Base-by-base conservation (phyloP, 2,113 vertebrate species). In the Sus scrofa region DNA sequence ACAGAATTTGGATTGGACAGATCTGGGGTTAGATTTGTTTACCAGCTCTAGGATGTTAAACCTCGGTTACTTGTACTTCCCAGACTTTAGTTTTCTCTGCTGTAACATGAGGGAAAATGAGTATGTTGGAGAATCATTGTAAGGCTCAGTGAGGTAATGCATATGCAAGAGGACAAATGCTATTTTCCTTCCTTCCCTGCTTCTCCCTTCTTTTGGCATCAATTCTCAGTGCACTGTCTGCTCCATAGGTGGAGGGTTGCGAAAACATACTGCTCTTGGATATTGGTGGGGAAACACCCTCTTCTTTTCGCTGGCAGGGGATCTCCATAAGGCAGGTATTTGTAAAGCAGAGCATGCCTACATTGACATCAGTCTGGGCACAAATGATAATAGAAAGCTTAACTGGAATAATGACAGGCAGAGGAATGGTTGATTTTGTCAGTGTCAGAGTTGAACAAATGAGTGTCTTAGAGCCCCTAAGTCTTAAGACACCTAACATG, bases 11-110 rank as follows among this genome's bases (percentile, higher is more conserved):
- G 22, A 50, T 86, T 32, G 30, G 89, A 39, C 14, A 86, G 54
- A 63, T 77, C 16, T 86, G 60, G 58, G 4, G 81, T 86, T 19
- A 50, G 65, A 85, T 93, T 92, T 94, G 54, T 37, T 79, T 86
- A 54, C 14, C 50, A 74, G 78, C 24, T 68, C 16, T 13, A 68
- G 63, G 39, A 78, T 30, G 13, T 39, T 96, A 88, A 86, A 39
- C 34, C 16, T 16, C 18, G 5, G 4, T 89, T 70, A 77, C 52
- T 75, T 44, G 70, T 54, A 37, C 26, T 83, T 86, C 6, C 52
- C 44, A 58, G 58, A n/a, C 37, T 92, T 91, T 70, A 30, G 37
- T 71, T 96, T 75, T 12, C n/a, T 74, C 50, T 18, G n/a, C 54
- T 39, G 2, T 73, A 65, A 56, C 22, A 15, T 60, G 56, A 73